phyloP scores from a whole-genome alignment of 2,797 vertebrate species.

The Etheostoma nigrum region DNA sequence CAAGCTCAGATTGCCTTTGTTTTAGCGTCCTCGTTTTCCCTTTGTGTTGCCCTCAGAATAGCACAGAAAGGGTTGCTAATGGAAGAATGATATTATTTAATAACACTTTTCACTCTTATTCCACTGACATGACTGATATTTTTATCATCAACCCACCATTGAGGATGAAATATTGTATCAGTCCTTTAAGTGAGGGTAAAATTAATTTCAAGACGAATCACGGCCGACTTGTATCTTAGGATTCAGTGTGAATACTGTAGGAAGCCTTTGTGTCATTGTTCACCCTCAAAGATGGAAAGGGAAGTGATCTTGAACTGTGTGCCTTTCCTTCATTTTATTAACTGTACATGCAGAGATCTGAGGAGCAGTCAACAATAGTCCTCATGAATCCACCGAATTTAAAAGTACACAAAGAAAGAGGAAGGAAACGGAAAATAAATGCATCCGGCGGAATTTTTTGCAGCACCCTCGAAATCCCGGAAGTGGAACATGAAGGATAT shows the following conservation, averaged over 20 bases:
- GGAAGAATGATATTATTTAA: conserved; percentile 32
- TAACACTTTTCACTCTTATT: conserved; percentile 58
- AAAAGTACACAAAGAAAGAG: too few species aligned
- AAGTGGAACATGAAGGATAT: too few species aligned
- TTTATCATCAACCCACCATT: conserved; percentile 56
- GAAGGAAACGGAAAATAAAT: too few species aligned
- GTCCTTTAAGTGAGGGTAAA: conserved; percentile 53
- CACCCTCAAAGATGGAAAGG: conserved; percentile 45
- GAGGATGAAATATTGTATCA: conserved; percentile 56
- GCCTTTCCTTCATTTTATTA: conserved; percentile 40
- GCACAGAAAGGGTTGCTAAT: conserved; percentile 51
- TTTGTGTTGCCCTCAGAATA: conserved; percentile 61
- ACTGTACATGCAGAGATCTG: background rate
- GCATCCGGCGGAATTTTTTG: too few species aligned
- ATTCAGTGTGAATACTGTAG: conserved; percentile 38
- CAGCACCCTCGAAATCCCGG: too few species aligned
- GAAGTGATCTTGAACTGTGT: conserved; percentile 32
- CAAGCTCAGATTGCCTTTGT: conserved; percentile 62
- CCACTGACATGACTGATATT: conserved; percentile 51
- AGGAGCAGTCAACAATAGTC: too few species aligned
- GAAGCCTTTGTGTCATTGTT: conserved; percentile 56
- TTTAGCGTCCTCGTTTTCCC: conserved; percentile 54
- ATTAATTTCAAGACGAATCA: conserved; percentile 64
- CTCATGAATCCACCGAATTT: too few species aligned
- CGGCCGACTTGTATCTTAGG: conserved; percentile 38